Base-by-base conservation (phyloP, 2,113 vertebrate genomes). In the Mesoclemmys tuberculata region DNA sequence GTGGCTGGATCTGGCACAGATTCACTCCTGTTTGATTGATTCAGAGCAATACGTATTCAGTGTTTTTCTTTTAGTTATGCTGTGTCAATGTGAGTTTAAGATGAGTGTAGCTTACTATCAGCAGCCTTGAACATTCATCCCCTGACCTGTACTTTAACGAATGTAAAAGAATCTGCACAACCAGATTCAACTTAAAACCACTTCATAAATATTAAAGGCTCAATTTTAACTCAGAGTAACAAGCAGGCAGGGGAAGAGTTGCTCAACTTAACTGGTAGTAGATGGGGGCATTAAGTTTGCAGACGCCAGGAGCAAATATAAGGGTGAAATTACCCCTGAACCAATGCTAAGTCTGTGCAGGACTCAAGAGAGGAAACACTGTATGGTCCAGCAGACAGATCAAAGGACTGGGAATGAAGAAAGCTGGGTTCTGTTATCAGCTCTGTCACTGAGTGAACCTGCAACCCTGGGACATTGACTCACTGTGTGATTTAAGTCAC, bases 261-360 rank as follows among this genome's bases (percentile, higher is more conserved):
- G 94, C 95, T 90, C 91, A 93, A 93, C 88, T 96, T 93, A 95
- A 96, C 84, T 92, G 84, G 88, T 94, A 96, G 90, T 96, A 97
- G 96, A 97, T 97, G 95, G 94, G 89, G 80, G 89, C 95, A 95
- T 96, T 94, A 89, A 86, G 90, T 93, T 93, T 96, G 90, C 78
- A 94, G 96, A 80, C 94, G 35, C 61, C 18, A n/a, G 61, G 61
- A 68, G 35, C 93, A 88, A 74, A 92, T 24, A 85, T 92, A 92
- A 92, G 94, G 52, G 93, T 96, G 82, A 61, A 95, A 44, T 52
- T 56, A 87, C 21, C 8, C 10, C 71, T 41, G 38, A 24, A 16
- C 82, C 80, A 35, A 48, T 97, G 97, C 94, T 94, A 96, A 91
- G 91, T 96, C 51, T 77, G 75, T 2, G 27, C 80, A 82, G 82